phyloP scores from a whole-genome alignment of 1,140 invertebrate genomes.

The Anoplolepis gracilipes region DNA sequence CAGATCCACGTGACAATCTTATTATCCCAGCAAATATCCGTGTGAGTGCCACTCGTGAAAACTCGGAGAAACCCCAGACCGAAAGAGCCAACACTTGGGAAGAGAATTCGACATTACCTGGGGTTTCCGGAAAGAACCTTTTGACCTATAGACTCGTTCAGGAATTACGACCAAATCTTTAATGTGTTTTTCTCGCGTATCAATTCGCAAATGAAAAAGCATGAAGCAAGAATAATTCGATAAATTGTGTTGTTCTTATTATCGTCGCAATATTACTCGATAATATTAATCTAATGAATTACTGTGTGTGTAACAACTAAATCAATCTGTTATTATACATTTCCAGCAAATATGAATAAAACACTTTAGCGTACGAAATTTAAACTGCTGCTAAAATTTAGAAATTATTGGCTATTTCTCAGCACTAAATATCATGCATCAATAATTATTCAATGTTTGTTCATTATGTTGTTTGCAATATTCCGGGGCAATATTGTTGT shows the following conservation, averaged over 20 bases:
- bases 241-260: not conserved
- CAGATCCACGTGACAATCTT: conserved; percentile 42
- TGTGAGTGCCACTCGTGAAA: conserved; percentile 60
- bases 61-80: conserved; percentile 26
- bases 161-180: not conserved
- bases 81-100: no score
- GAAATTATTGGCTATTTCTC: conserved; percentile 13
- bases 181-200: not conserved
- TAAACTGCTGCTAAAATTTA: not conserved
- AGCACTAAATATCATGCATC: conserved; percentile 9
- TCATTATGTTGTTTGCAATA: not conserved
- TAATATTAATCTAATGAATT: conserved; percentile 5
- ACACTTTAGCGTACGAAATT: not conserved
- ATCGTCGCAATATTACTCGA: not conserved
- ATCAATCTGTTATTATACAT: conserved; percentile 10
- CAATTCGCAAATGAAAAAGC: conserved; percentile 6
- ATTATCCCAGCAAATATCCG: conserved; percentile 54
- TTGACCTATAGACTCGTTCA: conserved; percentile 29
- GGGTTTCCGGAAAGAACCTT: not conserved
- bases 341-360: conserved; percentile 18
- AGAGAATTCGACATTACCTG: no score
- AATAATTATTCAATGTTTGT: conserved; percentile 32
- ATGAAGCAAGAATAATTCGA: conserved; percentile 8
- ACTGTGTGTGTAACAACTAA: conserved; percentile 3
- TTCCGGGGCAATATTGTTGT: not conserved